These are phyloP conservation scores for Abscondita cerata DNA, from an alignment of 2,888 invertebrate genomes.

Conservation along the genomic window DNA sequence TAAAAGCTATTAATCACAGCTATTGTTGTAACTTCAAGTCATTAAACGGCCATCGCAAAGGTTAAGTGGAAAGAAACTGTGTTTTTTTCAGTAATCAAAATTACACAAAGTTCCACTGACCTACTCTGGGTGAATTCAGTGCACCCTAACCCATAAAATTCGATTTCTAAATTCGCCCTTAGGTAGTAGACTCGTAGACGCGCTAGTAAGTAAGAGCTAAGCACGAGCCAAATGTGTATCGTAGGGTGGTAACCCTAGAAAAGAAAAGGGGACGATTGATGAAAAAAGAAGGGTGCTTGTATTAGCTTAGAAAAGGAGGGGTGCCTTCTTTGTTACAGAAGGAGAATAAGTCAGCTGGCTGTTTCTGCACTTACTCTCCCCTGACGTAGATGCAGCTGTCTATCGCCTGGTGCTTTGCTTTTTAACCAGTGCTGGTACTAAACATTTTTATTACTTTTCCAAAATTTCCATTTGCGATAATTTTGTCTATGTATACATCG, in stretches of 20 bases:
- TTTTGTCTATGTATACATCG: too few relatives aligned
- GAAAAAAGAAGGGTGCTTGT: slow-evolving; percentile 47
- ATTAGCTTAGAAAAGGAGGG: slow-evolving; percentile 50
- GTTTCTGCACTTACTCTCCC: slow-evolving; percentile 39
- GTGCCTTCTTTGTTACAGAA: slow-evolving; percentile 56
- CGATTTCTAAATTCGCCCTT: slow-evolving; percentile 41
- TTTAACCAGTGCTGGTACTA: slow-evolving; percentile 24
- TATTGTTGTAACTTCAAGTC: slow-evolving; percentile 44
- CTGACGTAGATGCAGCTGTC: slow-evolving; percentile 47
- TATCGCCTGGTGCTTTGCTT: slow-evolving; percentile 29
- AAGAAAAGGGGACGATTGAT: slow-evolving; percentile 43
- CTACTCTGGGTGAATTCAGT: slow-evolving; percentile 42
- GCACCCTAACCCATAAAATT: slow-evolving; percentile 41
- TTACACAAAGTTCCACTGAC: slow-evolving; percentile 46
- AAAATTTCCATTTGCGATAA: too few relatives aligned
- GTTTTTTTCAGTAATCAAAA: slow-evolving; percentile 13
- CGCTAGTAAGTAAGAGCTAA: slow-evolving; percentile 39
- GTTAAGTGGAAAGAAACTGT: too few relatives aligned
- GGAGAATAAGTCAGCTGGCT: slow-evolving; percentile 60
- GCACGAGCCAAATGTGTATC: slow-evolving; percentile 38
- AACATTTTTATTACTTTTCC: slow-evolving; percentile 15
- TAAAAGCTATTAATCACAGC: slow-evolving; percentile 42
- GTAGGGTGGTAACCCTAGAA: slow-evolving; percentile 32
- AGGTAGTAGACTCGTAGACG: slow-evolving; percentile 32
- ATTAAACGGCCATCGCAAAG: slow-evolving; percentile 37